These are phyloP conservation scores for Cybosia mesomella DNA, from an alignment of 2,888 invertebrate species.

Conservation along the genomic window DNA sequence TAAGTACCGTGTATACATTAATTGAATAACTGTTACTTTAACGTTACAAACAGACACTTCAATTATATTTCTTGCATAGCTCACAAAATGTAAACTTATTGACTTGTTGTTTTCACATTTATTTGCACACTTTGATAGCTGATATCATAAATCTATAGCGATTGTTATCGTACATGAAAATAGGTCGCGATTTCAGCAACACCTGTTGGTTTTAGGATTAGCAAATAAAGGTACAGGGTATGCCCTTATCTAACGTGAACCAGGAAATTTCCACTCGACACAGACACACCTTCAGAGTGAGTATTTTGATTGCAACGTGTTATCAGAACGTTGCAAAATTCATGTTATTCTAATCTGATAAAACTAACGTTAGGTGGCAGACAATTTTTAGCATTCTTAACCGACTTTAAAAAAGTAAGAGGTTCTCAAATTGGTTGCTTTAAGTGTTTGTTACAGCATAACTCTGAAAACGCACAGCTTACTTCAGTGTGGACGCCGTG, in stretches of 20 bases:
- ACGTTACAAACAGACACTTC: too few species aligned
- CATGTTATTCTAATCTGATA: constrained; percentile 15
- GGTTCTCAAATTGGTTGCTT: too few species aligned
- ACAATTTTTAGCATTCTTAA: background rate
- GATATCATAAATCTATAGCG: constrained; percentile 4
- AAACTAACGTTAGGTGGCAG: background rate
- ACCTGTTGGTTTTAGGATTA: constrained; percentile 23
- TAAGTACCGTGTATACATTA: too few species aligned
- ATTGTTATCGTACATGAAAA: constrained; percentile 29
- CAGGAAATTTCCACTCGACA: constrained; percentile 28
- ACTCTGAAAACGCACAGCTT: constrained; percentile 94
- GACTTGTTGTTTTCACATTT: constrained; percentile 1
- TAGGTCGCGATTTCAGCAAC: constrained; percentile 32
- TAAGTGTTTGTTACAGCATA: too few species aligned
- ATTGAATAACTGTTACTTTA: too few species aligned
- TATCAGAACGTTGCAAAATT: constrained; percentile 18
- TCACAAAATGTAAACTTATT: too few species aligned
- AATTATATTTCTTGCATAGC: too few species aligned
- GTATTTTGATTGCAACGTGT: background rate
- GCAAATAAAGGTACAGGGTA: constrained; percentile 30
- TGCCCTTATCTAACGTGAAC: constrained; percentile 27
- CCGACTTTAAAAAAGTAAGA: background rate
- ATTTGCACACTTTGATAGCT: constrained; percentile 19
- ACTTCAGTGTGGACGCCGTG: constrained; percentile 89
- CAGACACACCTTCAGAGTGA: constrained; percentile 30